These are phyloP conservation scores for Eilema caniola DNA, from an alignment of 2,888 invertebrate genomes.

Conservation along the genomic window DNA sequence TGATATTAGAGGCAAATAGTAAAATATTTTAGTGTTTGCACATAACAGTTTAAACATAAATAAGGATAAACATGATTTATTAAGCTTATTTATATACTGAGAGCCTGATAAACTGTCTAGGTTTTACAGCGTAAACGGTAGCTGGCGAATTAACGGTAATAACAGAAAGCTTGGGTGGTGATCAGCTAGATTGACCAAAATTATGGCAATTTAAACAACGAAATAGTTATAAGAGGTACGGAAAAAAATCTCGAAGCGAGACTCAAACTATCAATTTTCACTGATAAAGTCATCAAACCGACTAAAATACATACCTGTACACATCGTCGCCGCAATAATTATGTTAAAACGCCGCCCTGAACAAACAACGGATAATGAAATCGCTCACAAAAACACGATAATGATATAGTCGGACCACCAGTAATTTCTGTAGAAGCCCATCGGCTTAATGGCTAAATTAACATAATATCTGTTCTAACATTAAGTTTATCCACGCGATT, in stretches of 20 bases:
- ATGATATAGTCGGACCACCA: slow-evolving; percentile 67
- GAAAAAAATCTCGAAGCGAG: slow-evolving; percentile 39
- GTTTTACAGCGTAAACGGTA: slow-evolving; percentile 46
- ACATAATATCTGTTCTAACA: slow-evolving; percentile 68
- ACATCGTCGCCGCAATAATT: slow-evolving; percentile 53
- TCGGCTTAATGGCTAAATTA: slow-evolving; percentile 71
- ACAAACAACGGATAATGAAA: slow-evolving; percentile 71
- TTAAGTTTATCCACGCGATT: slow-evolving; percentile 60
- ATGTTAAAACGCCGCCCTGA: slow-evolving; percentile 60
- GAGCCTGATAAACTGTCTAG: neutral
- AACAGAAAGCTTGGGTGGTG: slow-evolving; percentile 40
- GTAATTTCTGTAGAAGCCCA: slow-evolving; percentile 72
- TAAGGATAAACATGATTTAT: slow-evolving; percentile 3
- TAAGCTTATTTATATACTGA: neutral
- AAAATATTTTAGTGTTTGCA: neutral
- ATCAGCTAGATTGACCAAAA: slow-evolving; percentile 42
- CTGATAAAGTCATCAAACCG: slow-evolving; percentile 62
- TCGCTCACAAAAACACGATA: slow-evolving; percentile 63
- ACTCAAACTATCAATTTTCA: slow-evolving; percentile 53
- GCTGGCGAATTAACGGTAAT: slow-evolving; percentile 39
- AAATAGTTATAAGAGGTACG: slow-evolving; percentile 27
- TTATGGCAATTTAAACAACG: slow-evolving; percentile 46
- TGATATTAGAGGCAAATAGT: neutral
- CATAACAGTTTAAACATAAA: neutral
- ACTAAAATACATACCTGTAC: slow-evolving; percentile 50